These are phyloP conservation scores for Cryptophagus acutangulus DNA, from an alignment of 2,888 invertebrate genomes.

Conservation along the genomic window DNA sequence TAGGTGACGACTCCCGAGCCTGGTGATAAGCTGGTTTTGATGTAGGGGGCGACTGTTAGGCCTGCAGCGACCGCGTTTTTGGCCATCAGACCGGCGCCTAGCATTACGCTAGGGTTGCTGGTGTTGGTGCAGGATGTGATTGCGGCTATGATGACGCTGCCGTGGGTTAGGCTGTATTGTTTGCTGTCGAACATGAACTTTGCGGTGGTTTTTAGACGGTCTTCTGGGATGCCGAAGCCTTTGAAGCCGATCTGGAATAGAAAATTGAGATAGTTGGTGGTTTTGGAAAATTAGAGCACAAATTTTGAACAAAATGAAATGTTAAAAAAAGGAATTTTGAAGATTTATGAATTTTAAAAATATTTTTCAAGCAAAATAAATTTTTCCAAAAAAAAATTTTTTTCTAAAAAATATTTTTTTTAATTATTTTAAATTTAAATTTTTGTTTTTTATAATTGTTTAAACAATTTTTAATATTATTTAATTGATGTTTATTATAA, in stretches of 20 bases:
- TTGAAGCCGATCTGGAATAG: constrained; percentile 75
- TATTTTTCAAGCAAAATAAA: too few relatives aligned
- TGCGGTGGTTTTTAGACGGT: constrained; percentile 59
- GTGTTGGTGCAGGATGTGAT: constrained; percentile 99
- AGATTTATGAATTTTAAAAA: too few relatives aligned
- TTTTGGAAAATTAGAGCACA: too few relatives aligned
- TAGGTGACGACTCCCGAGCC: constrained; percentile 51
- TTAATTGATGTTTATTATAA: too few relatives aligned
- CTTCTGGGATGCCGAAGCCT: constrained; percentile 74
- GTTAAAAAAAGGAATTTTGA: too few relatives aligned
- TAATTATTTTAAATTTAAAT: too few relatives aligned
- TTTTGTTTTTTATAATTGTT: too few relatives aligned
- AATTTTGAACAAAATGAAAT: too few relatives aligned
- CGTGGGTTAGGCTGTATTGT: constrained; percentile 76
- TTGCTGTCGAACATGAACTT: constrained; percentile 78
- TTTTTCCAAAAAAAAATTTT: too few relatives aligned
- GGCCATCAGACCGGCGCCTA: constrained; percentile 89
- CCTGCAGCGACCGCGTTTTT: constrained; percentile 93
- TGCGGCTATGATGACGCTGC: constrained; percentile 94
- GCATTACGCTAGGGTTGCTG: constrained; percentile 96
- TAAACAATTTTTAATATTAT: too few relatives aligned
- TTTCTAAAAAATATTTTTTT: too few relatives aligned
- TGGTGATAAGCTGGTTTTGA: constrained; percentile 95
- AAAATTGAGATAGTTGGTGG: too few relatives aligned
- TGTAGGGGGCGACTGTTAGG: constrained; percentile 77